These are phyloP conservation scores for Acanthis flammea DNA, from an alignment of 2,797 vertebrate species.

Conservation along the genomic window DNA sequence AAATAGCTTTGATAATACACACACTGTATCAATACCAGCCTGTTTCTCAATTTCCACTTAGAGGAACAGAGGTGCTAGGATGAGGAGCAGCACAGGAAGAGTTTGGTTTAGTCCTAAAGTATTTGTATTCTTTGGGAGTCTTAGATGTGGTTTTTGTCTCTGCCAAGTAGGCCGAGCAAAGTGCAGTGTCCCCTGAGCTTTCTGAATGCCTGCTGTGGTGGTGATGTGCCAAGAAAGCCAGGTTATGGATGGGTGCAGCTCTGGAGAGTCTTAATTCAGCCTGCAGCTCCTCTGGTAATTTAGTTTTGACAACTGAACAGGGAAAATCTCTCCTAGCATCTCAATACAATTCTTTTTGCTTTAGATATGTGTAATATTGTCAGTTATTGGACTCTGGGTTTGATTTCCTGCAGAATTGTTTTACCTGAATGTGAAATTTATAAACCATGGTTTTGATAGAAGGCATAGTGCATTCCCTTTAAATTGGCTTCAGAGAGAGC, in stretches of 20 bases:
- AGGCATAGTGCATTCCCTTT: not conserved
- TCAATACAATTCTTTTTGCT: not conserved
- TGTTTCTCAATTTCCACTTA: not conserved
- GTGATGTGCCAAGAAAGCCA: slow-evolving; percentile 55
- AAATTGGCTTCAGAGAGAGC: not conserved
- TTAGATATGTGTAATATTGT: not conserved
- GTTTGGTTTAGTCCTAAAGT: slow-evolving; percentile 29
- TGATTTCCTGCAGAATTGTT: not conserved
- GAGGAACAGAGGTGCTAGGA: not conserved
- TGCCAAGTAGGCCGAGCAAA: slow-evolving; percentile 56
- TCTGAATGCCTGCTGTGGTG: slow-evolving; percentile 20
- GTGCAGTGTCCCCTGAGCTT: slow-evolving; percentile 26
- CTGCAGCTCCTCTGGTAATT: slow-evolving; percentile 28
- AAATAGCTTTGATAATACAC: not conserved
- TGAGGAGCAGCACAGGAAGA: slow-evolving; percentile 2
- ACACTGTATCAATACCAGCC: not conserved
- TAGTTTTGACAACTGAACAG: slow-evolving; percentile 25
- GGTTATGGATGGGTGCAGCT: slow-evolving; percentile 64
- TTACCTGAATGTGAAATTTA: not conserved
- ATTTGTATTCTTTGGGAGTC: slow-evolving; percentile 22
- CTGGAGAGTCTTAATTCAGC: slow-evolving; percentile 67
- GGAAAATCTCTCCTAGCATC: slow-evolving; percentile 17
- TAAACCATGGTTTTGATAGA: not conserved
- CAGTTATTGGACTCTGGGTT: not conserved
- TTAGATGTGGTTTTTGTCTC: slow-evolving; percentile 48